Evolutionary conservation across 2,113 vertebrate species (phyloP).

Genomic region (Perca fluviatilis): DNA sequence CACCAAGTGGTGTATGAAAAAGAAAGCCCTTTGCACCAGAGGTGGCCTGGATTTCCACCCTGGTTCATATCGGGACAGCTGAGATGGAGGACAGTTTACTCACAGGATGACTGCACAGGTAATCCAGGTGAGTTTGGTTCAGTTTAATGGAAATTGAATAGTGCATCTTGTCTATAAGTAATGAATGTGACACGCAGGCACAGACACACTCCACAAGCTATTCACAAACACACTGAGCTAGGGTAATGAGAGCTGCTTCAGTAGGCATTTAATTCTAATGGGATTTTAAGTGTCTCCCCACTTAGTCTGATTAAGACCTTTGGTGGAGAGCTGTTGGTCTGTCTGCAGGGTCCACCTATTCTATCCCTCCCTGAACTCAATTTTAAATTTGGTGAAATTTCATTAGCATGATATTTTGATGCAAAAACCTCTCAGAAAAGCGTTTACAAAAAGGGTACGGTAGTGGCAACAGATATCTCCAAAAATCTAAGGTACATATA

Average conservation of each 20-base stretch:
- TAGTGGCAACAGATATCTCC: too few species aligned
- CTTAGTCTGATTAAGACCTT: slow-evolving; percentile 43
- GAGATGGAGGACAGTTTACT: neutral
- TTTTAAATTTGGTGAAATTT: neutral
- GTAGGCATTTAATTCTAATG: slow-evolving; percentile 41
- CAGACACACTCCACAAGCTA: neutral
- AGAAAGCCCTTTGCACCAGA: neutral
- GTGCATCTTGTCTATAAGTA: slow-evolving; percentile 11
- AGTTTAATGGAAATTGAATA: slow-evolving; percentile 8
- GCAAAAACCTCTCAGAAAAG: neutral
- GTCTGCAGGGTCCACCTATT: neutral
- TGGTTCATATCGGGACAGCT: slow-evolving; percentile 30
- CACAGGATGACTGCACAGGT: neutral
- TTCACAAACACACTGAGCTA: slow-evolving; percentile 27
- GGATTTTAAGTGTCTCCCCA: slow-evolving; percentile 46
- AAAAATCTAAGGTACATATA: neutral
- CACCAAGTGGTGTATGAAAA: neutral
- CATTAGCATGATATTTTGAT: neutral
- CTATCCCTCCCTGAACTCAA: neutral
- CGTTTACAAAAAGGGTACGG: neutral
- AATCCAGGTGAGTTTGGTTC: slow-evolving; percentile 8
- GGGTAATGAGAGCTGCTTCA: slow-evolving; percentile 36
- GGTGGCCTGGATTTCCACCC: neutral
- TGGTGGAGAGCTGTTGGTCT: neutral
- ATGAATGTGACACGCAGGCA: slow-evolving; percentile 13